phyloP scores from a whole-genome alignment of 2,888 invertebrate species.

The Byasa hedistus region DNA sequence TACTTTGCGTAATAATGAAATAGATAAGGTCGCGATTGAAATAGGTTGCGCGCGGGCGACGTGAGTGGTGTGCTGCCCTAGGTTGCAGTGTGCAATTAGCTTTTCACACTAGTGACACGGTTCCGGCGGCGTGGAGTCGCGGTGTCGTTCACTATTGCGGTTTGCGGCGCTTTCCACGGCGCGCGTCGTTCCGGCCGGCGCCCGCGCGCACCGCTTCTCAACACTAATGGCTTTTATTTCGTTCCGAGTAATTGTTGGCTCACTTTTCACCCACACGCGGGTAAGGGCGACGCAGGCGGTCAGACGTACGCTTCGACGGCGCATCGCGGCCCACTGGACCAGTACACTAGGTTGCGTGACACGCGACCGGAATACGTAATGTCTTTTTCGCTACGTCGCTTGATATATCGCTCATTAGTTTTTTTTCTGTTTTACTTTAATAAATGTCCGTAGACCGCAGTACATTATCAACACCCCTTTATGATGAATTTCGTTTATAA shows the following conservation, averaged over 20 bases:
- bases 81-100: slow-evolving; percentile 69
- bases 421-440: slow-evolving; percentile 7
- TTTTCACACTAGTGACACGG: slow-evolving; percentile 80
- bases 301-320: slow-evolving; percentile 12
- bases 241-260: slow-evolving; percentile 43
- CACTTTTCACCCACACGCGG: slow-evolving; percentile 40
- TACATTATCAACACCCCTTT: too few species aligned
- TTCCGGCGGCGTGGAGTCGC: slow-evolving; percentile 57
- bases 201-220: slow-evolving; percentile 65
- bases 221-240: slow-evolving; percentile 60
- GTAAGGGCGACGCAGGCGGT: slow-evolving; percentile 10
- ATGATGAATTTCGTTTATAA: too few species aligned
- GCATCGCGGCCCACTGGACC: slow-evolving; percentile 22
- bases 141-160: slow-evolving; percentile 69
- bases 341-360: slow-evolving; percentile 20
- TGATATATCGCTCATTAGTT: neutral
- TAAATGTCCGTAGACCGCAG: neutral
- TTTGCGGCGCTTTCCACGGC: slow-evolving; percentile 77
- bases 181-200: slow-evolving; percentile 76
- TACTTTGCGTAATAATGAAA: too few species aligned
- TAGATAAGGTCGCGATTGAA: too few species aligned
- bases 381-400: slow-evolving; percentile 10
- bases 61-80: slow-evolving; percentile 43
- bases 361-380: slow-evolving; percentile 30
- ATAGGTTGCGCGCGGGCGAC: too few species aligned